These are phyloP conservation scores for Calliphora vomitoria DNA, from an alignment of 2,888 invertebrate species.

Conservation along the genomic window DNA sequence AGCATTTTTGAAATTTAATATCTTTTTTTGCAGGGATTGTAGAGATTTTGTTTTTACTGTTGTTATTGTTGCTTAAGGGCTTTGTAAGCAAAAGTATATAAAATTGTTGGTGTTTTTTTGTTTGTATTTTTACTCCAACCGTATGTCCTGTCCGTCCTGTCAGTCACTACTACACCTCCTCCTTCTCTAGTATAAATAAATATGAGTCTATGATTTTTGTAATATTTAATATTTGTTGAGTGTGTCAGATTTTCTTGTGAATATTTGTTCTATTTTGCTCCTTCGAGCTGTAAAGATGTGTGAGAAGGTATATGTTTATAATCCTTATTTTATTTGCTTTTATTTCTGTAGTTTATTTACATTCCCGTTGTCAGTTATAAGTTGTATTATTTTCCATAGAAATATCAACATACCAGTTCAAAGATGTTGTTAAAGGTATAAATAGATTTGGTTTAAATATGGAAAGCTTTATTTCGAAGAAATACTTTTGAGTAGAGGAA, in stretches of 20 bases:
- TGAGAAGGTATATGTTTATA: slow-evolving; percentile 44
- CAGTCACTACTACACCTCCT: slow-evolving; percentile 27
- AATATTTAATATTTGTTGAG: slow-evolving; percentile 73
- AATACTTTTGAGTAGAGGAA: too few relatives aligned
- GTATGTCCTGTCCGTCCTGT: neutral
- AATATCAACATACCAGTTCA: neutral
- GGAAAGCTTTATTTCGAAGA: too few relatives aligned
- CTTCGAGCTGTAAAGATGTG: slow-evolving; percentile 12
- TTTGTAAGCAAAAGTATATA: slow-evolving; percentile 68
- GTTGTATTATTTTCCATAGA: neutral
- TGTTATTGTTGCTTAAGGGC: slow-evolving; percentile 71
- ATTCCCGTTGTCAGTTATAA: slow-evolving; percentile 40
- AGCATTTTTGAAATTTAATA: slow-evolving; percentile 80
- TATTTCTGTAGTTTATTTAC: slow-evolving; percentile 22
- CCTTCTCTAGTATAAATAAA: slow-evolving; percentile 50
- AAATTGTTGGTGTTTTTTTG: slow-evolving; percentile 55
- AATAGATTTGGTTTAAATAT: too few relatives aligned
- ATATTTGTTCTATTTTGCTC: slow-evolving; percentile 34
- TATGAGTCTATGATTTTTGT: slow-evolving; percentile 67
- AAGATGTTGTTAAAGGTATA: neutral
- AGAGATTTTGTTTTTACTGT: slow-evolving; percentile 61
- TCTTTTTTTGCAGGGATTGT: slow-evolving; percentile 67
- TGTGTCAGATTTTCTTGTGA: slow-evolving; percentile 56
- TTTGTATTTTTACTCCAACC: slow-evolving; percentile 46
- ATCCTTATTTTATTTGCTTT: slow-evolving; percentile 55